Percentiles rank a stretch among this genome's conserved stretches.
Conservation (phyloP, 2,888 invertebrate genomes). For the Asteroscopus sphinx region DNA sequence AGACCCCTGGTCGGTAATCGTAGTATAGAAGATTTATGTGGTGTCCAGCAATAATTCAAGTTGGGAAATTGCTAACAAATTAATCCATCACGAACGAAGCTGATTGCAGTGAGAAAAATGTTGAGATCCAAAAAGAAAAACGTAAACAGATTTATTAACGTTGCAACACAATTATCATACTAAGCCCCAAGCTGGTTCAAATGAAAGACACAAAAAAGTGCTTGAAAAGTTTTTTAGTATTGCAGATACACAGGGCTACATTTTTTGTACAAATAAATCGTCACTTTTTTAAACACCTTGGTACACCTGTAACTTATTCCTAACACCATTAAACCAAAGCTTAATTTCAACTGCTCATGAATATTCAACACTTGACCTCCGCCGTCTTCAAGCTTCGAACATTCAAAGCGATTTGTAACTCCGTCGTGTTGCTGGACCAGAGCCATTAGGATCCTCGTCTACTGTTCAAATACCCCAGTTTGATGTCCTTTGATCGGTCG, state of each 20-base stretch:
- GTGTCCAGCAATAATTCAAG: conserved; percentile 15
- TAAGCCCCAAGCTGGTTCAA: not conserved
- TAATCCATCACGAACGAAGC: conserved; percentile 16
- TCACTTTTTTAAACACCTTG: not conserved
- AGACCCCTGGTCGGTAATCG: too few relatives aligned
- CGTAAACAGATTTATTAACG: not conserved
- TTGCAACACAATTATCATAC: not conserved
- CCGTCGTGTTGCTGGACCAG: conserved; percentile 42
- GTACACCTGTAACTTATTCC: conserved; percentile 45
- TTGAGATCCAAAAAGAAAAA: not conserved
- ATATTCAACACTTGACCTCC: conserved; percentile 49
- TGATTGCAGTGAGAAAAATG: conserved; percentile 9
- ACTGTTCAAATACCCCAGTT: conserved; percentile 31
- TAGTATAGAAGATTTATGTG: conserved; percentile 40
- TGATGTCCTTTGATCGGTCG: conserved; percentile 44
- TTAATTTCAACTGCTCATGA: conserved; percentile 42
- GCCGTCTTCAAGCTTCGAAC: conserved; percentile 20
- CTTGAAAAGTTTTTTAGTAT: too few relatives aligned
- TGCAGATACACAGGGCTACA: too few relatives aligned
- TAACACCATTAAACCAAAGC: conserved; percentile 41
- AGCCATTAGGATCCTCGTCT: conserved; percentile 40
- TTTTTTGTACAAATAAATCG: not conserved
- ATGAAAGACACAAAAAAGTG: too few relatives aligned
- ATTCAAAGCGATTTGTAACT: conserved; percentile 55
- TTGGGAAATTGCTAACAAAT: conserved; percentile 32